A percentile compares a stretch with the other conserved stretches of the same genome.
Evolutionary conservation across 2,797 vertebrate species (phyloP).

Genomic region (Galaxias olidus): DNA sequence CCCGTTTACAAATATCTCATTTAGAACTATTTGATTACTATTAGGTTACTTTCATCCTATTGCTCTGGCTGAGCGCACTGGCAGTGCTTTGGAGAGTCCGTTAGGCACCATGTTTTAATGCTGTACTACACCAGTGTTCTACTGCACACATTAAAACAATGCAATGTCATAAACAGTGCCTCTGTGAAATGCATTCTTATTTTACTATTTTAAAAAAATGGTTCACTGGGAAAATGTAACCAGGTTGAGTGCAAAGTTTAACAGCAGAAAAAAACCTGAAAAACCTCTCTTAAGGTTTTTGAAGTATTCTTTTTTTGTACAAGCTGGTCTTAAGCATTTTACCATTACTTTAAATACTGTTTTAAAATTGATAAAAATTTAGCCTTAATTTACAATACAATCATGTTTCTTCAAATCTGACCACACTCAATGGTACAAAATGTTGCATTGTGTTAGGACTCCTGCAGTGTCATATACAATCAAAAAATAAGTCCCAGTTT

Average conservation of each 20-base stretch:
- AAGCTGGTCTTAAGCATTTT: conserved; percentile 73
- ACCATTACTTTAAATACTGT: conserved; percentile 43
- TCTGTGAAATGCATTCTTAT: conserved; percentile 16
- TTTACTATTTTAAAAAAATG: neutral
- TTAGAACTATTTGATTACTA: too few species aligned
- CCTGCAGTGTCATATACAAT: conserved; percentile 85
- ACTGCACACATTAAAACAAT: conserved; percentile 8
- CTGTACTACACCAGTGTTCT: neutral
- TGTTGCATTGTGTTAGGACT: conserved; percentile 81
- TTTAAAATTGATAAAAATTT: conserved; percentile 77
- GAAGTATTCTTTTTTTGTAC: conserved; percentile 53
- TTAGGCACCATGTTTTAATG: conserved; percentile 72
- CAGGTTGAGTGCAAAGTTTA: conserved; percentile 81
- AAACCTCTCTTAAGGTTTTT: conserved; percentile 69
- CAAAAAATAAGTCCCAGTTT: conserved; percentile 80
- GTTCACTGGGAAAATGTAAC: conserved; percentile 24
- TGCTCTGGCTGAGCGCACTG: conserved; percentile 59
- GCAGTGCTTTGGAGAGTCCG: conserved; percentile 79
- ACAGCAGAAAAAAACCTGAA: conserved; percentile 80
- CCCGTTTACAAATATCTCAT: too few species aligned
- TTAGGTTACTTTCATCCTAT: too few species aligned
- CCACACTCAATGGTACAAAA: conserved; percentile 74
- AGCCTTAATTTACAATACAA: conserved; percentile 83
- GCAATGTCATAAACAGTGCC: conserved; percentile 8
- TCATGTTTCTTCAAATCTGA: conserved; percentile 72